Evolutionary conservation across 1,140 invertebrate genomes (phyloP).

Genomic region (Atta colombica): DNA sequence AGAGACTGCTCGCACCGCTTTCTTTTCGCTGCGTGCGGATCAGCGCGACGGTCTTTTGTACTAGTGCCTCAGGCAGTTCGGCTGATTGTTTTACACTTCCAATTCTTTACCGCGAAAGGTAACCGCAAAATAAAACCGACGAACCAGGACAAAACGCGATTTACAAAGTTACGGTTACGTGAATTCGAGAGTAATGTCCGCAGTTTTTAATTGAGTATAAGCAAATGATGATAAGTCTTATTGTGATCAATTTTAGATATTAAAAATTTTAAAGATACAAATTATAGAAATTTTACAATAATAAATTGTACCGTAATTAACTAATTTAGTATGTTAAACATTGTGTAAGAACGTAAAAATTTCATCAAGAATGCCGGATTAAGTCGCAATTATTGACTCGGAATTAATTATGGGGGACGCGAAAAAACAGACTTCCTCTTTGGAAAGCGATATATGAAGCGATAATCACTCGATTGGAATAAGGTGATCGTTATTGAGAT

Average conservation of each 20-base stretch:
- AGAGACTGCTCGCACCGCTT: constrained; percentile 58
- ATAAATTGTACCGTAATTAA: background rate
- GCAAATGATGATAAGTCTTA: background rate
- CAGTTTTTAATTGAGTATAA: background rate
- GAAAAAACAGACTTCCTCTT: constrained; percentile 16
- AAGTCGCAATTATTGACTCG: constrained; percentile 6
- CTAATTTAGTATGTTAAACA: background rate
- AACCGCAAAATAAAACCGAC: constrained; percentile 18
- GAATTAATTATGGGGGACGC: constrained; percentile 31
- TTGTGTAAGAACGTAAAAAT: background rate
- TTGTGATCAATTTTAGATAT: background rate
- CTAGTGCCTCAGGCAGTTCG: background rate
- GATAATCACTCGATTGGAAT: constrained; percentile 32
- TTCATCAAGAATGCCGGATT: background rate
- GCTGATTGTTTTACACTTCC: constrained; percentile 65
- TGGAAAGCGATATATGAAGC: background rate
- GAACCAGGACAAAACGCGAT: constrained; percentile 5
- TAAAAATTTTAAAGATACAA: background rate
- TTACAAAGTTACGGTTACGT: constrained; percentile 8
- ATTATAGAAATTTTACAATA: background rate
- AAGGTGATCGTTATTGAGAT: constrained; percentile 55
- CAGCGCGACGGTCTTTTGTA: constrained; percentile 15
- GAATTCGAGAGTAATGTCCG: background rate
- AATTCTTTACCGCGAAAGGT: background rate
- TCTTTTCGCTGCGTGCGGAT: constrained; percentile 45